A percentile compares a stretch with the other conserved stretches of the same genome.
Conservation (phyloP, 2,797 vertebrate species). For the Chiroxiphia lanceolata region DNA sequence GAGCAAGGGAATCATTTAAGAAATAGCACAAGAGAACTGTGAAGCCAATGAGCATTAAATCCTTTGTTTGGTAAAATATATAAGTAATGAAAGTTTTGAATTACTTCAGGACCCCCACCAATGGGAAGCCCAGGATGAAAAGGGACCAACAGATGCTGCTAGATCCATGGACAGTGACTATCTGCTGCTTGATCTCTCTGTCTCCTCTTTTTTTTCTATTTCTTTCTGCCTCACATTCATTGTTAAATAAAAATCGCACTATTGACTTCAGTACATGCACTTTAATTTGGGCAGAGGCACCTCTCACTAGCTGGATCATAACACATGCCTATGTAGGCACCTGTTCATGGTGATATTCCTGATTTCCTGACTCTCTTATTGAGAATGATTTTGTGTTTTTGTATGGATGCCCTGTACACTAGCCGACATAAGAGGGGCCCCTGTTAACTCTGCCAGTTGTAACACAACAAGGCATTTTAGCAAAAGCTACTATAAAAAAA, state of each 20-base stretch:
- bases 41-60: not conserved
- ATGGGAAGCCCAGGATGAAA: not conserved
- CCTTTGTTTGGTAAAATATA: not conserved
- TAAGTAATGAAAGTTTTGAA: not conserved
- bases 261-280: not conserved
- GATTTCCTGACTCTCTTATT: not conserved
- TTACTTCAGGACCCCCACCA: accelerated
- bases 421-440: accelerated
- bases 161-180: not conserved
- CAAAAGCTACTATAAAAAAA: not conserved
- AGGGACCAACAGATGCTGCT: accelerated
- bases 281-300: not conserved
- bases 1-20: not conserved
- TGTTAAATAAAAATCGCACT: not conserved
- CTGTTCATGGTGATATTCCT: not conserved
- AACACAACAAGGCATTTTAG: not conserved
- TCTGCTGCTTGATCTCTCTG: not conserved
- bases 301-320: not conserved
- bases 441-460: not conserved
- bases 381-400: not conserved
- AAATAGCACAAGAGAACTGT: not conserved
- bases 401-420: accelerated
- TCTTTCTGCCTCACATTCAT: not conserved
- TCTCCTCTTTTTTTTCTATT: not conserved
- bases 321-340: not conserved